phyloP scores from a whole-genome alignment of 2,888 invertebrate species.

The Atrina japonica region DNA sequence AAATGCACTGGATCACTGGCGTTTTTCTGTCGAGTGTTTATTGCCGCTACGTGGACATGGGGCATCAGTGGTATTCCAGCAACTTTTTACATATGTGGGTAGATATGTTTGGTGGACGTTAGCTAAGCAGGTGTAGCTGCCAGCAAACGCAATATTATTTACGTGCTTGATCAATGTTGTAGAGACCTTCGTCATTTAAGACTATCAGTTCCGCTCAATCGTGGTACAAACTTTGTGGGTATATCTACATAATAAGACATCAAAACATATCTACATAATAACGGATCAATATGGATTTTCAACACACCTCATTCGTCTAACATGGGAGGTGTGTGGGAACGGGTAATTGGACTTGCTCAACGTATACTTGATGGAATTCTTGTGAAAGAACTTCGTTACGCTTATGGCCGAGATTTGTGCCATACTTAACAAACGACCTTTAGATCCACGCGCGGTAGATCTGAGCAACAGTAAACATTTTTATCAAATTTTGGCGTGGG shows the following conservation, averaged over 20 bases:
- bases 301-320: slow-evolving; percentile 43
- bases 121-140: slow-evolving; percentile 32
- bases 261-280: slow-evolving; percentile 2
- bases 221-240: slow-evolving; percentile 39
- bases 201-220: slow-evolving; percentile 35
- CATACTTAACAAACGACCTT: slow-evolving; percentile 39
- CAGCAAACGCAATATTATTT: slow-evolving; percentile 45
- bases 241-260: slow-evolving; percentile 5
- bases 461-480: no score
- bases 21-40: no score
- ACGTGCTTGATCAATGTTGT: slow-evolving; percentile 49
- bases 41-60: no score
- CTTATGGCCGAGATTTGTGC: slow-evolving; percentile 40
- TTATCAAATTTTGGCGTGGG: no score
- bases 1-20: no score
- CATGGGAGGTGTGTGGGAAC: slow-evolving; percentile 46
- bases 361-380: slow-evolving; percentile 32
- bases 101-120: slow-evolving; percentile 46
- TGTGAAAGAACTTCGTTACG: slow-evolving; percentile 25
- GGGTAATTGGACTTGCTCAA: slow-evolving; percentile 38
- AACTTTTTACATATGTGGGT: slow-evolving; percentile 47
- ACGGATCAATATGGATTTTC: slow-evolving; percentile 34
- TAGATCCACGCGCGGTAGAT: no score
- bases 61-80: slow-evolving; percentile 15
- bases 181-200: slow-evolving; percentile 42